Conservation (phyloP, 2,888 invertebrate genomes). For the Cantharis rustica region DNA sequence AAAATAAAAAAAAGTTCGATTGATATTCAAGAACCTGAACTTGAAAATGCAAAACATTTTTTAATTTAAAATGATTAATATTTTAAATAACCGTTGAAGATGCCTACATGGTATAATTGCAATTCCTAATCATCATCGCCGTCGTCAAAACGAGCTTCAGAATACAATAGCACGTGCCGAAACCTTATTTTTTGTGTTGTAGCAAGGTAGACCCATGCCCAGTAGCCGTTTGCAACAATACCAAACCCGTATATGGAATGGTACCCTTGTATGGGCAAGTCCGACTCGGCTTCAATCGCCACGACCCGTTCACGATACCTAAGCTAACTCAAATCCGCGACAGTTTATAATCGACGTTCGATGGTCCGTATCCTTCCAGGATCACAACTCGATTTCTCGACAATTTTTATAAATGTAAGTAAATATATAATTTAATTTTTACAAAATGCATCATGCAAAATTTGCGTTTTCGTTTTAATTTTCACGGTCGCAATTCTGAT, state of each 20-base stretch:
- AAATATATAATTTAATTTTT: constrained; percentile 12
- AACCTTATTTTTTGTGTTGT: constrained; percentile 42
- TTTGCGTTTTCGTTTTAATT: neutral
- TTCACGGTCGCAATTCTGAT: neutral
- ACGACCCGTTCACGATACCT: constrained; percentile 46
- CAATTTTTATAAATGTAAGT: constrained; percentile 20
- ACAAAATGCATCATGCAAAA: neutral
- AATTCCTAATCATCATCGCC: constrained; percentile 10
- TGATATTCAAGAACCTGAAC: neutral
- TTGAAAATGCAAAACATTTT: neutral
- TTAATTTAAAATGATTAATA: neutral
- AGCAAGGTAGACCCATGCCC: constrained; percentile 43
- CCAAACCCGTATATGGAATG: constrained; percentile 49
- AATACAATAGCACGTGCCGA: constrained; percentile 54
- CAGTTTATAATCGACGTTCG: constrained; percentile 49
- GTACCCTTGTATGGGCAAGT: constrained; percentile 51
- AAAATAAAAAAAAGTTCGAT: neutral
- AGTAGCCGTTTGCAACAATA: constrained; percentile 49
- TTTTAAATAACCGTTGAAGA: neutral
- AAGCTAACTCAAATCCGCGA: constrained; percentile 39
- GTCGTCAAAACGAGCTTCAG: constrained; percentile 26
- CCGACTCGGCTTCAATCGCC: constrained; percentile 42
- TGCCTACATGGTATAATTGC: constrained; percentile 22
- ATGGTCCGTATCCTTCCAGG: constrained; percentile 37
- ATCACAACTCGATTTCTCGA: constrained; percentile 12